phyloP scores from a whole-genome alignment of 2,797 vertebrate genomes.

The Aquila chrysaetos region DNA sequence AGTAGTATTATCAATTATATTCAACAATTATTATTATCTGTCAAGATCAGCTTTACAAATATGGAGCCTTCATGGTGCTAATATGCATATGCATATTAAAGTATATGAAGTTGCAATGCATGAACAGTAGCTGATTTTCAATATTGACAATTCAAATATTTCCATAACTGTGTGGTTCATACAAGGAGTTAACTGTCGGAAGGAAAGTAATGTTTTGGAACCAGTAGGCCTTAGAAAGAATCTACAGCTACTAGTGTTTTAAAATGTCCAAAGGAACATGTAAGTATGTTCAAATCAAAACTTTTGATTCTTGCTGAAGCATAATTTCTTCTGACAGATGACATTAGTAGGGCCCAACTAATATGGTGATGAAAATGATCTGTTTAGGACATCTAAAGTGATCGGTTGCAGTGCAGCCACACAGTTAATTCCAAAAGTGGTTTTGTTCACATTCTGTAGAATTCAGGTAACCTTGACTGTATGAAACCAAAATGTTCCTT shows the following conservation, averaged over 20 bases:
- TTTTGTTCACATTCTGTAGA: background rate
- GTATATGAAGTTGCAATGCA: background rate
- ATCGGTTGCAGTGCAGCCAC: too few relatives aligned
- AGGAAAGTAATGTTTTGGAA: slow-evolving; percentile 11
- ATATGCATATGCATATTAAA: slow-evolving; percentile 16
- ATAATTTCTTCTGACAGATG: background rate
- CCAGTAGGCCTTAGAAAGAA: background rate
- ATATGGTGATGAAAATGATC: background rate
- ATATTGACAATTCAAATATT: slow-evolving; percentile 44
- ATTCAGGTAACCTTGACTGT: background rate
- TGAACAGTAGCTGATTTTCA: slow-evolving; percentile 32
- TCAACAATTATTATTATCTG: slow-evolving; percentile 56
- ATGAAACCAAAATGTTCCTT: background rate
- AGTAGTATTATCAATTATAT: slow-evolving; percentile 58
- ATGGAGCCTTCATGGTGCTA: background rate
- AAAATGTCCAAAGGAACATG: background rate
- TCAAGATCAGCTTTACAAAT: slow-evolving; percentile 27
- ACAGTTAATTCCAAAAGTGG: too few relatives aligned
- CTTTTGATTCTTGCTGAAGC: background rate
- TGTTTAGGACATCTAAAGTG: too few relatives aligned
- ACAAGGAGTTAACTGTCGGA: background rate
- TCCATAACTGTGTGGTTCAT: background rate
- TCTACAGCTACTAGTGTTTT: background rate
- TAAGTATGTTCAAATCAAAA: background rate
- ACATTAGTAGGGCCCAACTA: background rate